These are phyloP conservation scores for Caenorhabditis afra DNA, from an alignment of 2,888 invertebrate species.

Conservation along the genomic window DNA sequence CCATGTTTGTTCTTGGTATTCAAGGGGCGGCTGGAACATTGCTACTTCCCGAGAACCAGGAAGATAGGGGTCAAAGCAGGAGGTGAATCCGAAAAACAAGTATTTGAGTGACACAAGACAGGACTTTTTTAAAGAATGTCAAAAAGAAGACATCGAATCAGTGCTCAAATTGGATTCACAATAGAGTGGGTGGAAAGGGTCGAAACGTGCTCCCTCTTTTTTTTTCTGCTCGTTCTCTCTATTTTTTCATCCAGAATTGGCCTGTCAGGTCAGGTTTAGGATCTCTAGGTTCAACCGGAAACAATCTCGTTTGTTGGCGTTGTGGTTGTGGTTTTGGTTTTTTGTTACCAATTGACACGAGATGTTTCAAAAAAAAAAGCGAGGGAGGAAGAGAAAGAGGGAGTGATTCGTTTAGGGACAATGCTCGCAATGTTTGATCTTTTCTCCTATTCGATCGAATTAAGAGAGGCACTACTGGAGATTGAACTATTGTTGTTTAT, in stretches of 20 bases:
- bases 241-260: background rate
- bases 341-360: constrained; percentile 25
- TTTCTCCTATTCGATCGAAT: constrained; percentile 1
- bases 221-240: constrained; percentile 19
- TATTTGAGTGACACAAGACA: background rate
- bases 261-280: constrained; percentile 1
- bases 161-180: constrained; percentile 29
- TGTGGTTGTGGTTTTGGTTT: constrained; percentile 6
- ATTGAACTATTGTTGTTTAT: constrained; percentile 11
- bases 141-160: constrained; percentile 1
- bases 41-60: too few relatives aligned
- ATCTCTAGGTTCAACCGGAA: constrained; percentile 36
- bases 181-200: too few relatives aligned
- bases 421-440: constrained; percentile 7
- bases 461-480: background rate
- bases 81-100: too few relatives aligned
- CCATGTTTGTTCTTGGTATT: too few relatives aligned
- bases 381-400: background rate
- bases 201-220: constrained; percentile 10
- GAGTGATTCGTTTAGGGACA: constrained; percentile 7
- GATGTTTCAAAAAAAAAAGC: constrained; percentile 1
- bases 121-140: background rate
- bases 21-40: too few relatives aligned
- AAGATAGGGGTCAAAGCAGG: too few relatives aligned
- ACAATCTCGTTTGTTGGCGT: constrained; percentile 14